phyloP scores from a whole-genome alignment of 2,888 invertebrate species.

The Drosophila paramelanica region DNA sequence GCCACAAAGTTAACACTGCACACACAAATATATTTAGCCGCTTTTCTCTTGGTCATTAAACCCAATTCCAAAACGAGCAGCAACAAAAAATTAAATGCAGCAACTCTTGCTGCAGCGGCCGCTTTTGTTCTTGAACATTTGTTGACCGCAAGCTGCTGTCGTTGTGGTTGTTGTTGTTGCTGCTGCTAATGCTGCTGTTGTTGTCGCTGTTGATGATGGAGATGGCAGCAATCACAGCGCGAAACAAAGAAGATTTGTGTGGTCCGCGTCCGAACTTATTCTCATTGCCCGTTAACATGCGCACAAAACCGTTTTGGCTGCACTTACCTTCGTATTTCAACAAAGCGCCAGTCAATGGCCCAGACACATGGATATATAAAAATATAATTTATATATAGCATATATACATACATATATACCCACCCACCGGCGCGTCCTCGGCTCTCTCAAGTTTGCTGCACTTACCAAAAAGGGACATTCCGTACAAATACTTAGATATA shows the following conservation, averaged over 20 bases:
- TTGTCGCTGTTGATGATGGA: slow-evolving; percentile 37
- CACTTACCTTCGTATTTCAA: slow-evolving; percentile 17
- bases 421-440: background rate
- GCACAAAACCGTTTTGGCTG: slow-evolving; percentile 29
- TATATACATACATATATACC: background rate
- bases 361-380: slow-evolving; percentile 3
- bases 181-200: slow-evolving; percentile 14
- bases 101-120: slow-evolving; percentile 31
- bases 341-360: slow-evolving; percentile 47
- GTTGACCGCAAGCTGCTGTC: slow-evolving; percentile 61
- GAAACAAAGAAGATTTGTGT: slow-evolving; percentile 52
- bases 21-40: slow-evolving; percentile 70
- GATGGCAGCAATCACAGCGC: slow-evolving; percentile 39
- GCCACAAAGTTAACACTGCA: slow-evolving; percentile 38
- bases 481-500: background rate
- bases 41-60: slow-evolving; percentile 72
- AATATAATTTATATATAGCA: background rate
- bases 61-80: slow-evolving; percentile 48
- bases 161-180: slow-evolving; percentile 30
- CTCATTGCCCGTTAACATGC: slow-evolving; percentile 40
- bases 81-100: slow-evolving; percentile 14
- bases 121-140: slow-evolving; percentile 73
- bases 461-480: slow-evolving; percentile 13
- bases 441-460: slow-evolving; percentile 5
- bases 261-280: slow-evolving; percentile 36